Base-by-base conservation (phyloP, 2,888 invertebrate species). In the Lamellibrachia satsuma region DNA sequence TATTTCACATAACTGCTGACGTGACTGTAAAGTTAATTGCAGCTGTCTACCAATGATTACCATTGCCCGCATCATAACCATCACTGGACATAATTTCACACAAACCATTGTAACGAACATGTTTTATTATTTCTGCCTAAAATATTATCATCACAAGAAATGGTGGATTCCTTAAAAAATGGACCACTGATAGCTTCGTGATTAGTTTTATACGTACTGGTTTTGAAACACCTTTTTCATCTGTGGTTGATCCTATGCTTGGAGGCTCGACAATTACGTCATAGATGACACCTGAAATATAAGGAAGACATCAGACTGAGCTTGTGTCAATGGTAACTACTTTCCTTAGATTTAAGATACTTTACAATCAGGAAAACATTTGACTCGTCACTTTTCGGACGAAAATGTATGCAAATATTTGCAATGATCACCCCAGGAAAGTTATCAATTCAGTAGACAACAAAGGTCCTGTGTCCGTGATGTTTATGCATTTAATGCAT, bases 211-310 rank as follows among this genome's bases (percentile, higher is more conserved):
- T 57, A 93, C 97, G 97, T 97, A 98, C 99, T 39, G 99, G 99
- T 95, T 98, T 97, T 27, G 98, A 98, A 96, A 99, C 99, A 0
- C 99, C 99, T 96, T 98, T 98, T 96, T 99, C 99, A 97, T 99
- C 99, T 52, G 99, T 99, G 0, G 99, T 99, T 2, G 99, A 99
- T 52, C 99, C 99, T 91, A 97, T 96, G 96, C 99, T 98, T 8
- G 99, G 99, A 1, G 99, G 99, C 97, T 99, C 99, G 93, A 99
- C 99, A 96, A 99, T 99, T 9, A 99, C 99, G 97, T 99, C 99
- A 97, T 99, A 99, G 95, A 99, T 99, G 92, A 99, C 98, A 93
- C 99, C 99, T 99, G 94, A 52, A 75, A 15, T 75, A 75, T 3
- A 22, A 92, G 6, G 75, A 90, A 90, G 51, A 55, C 3, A 9